A percentile compares a stretch with the other conserved stretches of the same genome.
Evolutionary conservation across 2,888 invertebrate genomes (phyloP).

Genomic region (Zonitis immaculata): DNA sequence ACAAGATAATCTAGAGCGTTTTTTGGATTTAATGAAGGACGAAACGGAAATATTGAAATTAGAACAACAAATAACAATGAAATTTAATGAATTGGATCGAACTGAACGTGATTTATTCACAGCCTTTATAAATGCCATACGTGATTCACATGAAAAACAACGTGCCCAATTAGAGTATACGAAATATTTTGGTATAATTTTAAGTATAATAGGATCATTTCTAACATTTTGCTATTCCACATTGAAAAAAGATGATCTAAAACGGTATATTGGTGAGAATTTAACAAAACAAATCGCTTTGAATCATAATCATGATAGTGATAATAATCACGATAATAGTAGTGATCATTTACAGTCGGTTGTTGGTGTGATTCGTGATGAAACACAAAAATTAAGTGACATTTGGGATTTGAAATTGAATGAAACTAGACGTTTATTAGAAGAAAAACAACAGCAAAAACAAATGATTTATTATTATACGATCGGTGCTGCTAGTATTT

Average conservation of each 20-base stretch:
- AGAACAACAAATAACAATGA: constrained; percentile 58
- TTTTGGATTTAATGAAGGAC: constrained; percentile 67
- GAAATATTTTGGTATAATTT: constrained; percentile 65
- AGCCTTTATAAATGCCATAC: constrained; percentile 67
- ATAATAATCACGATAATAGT: not conserved
- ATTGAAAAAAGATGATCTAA: constrained; percentile 42
- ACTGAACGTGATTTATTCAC: constrained; percentile 73
- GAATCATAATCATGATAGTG: not conserved
- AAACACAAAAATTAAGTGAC: not conserved
- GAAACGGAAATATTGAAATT: constrained; percentile 61
- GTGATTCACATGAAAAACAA: constrained; percentile 80
- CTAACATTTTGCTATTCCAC: constrained; percentile 42
- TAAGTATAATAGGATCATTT: constrained; percentile 44
- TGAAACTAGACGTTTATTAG: too few species aligned
- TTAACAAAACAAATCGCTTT: constrained; percentile 10
- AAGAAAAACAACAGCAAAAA: not conserved
- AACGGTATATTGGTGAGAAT: constrained; percentile 35
- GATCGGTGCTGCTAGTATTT: not conserved
- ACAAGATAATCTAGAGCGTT: constrained; percentile 64
- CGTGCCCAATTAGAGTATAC: constrained; percentile 75
- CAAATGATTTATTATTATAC: not conserved
- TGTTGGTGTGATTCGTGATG: not conserved
- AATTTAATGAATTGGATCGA: constrained; percentile 63
- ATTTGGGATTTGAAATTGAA: not conserved
- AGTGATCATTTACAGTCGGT: not conserved